Base-by-base conservation (phyloP, 1,140 invertebrate species). In the Panagrolaimus sp. region DNA sequence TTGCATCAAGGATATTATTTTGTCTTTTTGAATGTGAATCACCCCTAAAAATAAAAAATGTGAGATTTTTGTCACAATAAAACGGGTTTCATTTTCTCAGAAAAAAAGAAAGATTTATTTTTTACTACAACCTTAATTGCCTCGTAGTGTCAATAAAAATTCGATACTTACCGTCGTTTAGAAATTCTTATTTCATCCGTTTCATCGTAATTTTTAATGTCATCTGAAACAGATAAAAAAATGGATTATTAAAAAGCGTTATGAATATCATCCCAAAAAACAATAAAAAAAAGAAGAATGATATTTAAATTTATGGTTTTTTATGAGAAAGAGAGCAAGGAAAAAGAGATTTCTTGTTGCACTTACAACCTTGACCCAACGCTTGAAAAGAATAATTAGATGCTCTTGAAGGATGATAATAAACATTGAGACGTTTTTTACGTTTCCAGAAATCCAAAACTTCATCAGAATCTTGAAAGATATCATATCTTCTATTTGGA, bases 121-220 rank as follows among this genome's bases (percentile, higher is more conserved):
- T 25, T 27, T 20, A 57, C 31, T 38, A 38, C 51, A 20, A 20
- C 4, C 27, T 16, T 27, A 16, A 25, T 16, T 57, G 51, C 20
- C 51, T 57, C 51, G n/a, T 27, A 57, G 20, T 25, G 51, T 57
- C 51, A 25, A 27, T 57, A 20, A 57, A 16, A 38, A 38, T 2
- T 38, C 2, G 31, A 27, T 57, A 57, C 51, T 20, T 27, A 57
- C 51, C 51, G 20, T 13, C 51, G 51, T 11, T 27, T 20, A 5
- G 9, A 20, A 57, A n/a, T 25, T n/a, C 27, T 16, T 57, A 57
- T 16, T 57, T 57, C 51, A 57, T 57, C 51, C 14, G 51, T 57
- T 57, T 57, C 51, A 57, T 57, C 51, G 51, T 57, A 57, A 27
- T 57, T 57, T 57, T 57, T 57, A 20, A 57, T 57, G 51, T 57